These are phyloP conservation scores for Furcula furcula DNA, from an alignment of 2,888 invertebrate genomes.

Conservation along the genomic window DNA sequence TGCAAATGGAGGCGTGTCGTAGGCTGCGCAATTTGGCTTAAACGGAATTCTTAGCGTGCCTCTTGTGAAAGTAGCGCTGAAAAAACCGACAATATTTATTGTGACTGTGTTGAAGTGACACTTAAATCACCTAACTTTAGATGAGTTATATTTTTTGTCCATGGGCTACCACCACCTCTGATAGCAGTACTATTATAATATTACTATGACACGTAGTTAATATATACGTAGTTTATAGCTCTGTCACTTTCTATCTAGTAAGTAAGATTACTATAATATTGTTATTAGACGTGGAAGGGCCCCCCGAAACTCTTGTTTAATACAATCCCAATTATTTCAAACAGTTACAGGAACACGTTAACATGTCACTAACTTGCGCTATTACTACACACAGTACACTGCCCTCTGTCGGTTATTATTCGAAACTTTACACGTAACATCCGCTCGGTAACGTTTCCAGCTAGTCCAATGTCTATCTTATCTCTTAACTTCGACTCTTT, in stretches of 20 bases:
- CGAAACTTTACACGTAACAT: slow-evolving; percentile 16
- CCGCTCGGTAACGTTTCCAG: slow-evolving; percentile 9
- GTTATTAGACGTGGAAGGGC: too few species aligned
- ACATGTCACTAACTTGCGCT: slow-evolving; percentile 5
- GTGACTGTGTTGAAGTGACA: not conserved
- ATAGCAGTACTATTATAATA: too few species aligned
- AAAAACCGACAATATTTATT: slow-evolving; percentile 41
- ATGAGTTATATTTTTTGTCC: too few species aligned
- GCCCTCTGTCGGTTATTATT: slow-evolving; percentile 2
- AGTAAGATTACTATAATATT: too few species aligned
- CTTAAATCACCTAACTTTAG: too few species aligned
- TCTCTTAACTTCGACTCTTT: slow-evolving; percentile 28
- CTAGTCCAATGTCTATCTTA: slow-evolving; percentile 8
- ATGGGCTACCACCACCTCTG: too few species aligned
- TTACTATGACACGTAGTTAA: too few species aligned
- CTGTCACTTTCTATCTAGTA: too few species aligned
- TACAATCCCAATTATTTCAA: too few species aligned
- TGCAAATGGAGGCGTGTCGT: slow-evolving; percentile 77
- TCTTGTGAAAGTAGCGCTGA: slow-evolving; percentile 47
- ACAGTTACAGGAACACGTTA: not conserved
- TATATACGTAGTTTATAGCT: too few species aligned
- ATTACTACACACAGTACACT: slow-evolving; percentile 8
- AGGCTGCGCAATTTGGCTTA: slow-evolving; percentile 74
- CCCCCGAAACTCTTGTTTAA: too few species aligned
- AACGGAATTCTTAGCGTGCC: slow-evolving; percentile 60